Conservation (phyloP, 2,113 vertebrate species). For the Triplophysa rosa region DNA sequence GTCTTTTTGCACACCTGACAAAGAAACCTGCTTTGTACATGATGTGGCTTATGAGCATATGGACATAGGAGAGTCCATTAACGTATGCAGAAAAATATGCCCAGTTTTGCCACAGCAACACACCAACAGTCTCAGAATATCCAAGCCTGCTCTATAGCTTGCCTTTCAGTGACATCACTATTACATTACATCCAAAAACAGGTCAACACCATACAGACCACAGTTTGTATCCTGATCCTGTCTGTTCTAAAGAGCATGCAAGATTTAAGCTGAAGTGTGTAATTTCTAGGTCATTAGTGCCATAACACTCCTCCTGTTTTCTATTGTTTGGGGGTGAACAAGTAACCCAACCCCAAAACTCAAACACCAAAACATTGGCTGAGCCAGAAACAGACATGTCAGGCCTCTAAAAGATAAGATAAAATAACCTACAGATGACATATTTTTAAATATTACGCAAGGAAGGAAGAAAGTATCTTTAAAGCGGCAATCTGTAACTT, state of each 20-base stretch:
- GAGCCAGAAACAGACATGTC: no score
- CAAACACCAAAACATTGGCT: no score
- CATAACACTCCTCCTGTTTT: background rate
- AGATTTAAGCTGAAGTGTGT: no score
- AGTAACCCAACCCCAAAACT: no score
- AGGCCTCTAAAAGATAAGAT: no score
- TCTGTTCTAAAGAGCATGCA: no score
- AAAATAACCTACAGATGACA: no score
- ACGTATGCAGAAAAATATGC: background rate
- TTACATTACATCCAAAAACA: background rate
- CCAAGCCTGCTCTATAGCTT: background rate
- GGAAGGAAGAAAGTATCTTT: no score
- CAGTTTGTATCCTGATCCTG: background rate
- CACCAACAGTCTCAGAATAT: background rate
- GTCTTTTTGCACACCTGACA: conserved; percentile 27
- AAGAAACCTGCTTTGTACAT: background rate
- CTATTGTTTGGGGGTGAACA: background rate
- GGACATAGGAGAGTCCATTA: conserved; percentile 10
- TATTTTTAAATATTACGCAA: no score
- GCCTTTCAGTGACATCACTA: background rate
- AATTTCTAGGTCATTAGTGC: background rate
- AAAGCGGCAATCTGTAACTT: no score
- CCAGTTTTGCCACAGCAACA: background rate
- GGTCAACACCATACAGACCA: background rate
- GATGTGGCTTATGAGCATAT: background rate